Percentiles rank a stretch among this genome's conserved stretches.
Conservation (phyloP, 2,113 vertebrate genomes). For the Triplophysa dalaica region DNA sequence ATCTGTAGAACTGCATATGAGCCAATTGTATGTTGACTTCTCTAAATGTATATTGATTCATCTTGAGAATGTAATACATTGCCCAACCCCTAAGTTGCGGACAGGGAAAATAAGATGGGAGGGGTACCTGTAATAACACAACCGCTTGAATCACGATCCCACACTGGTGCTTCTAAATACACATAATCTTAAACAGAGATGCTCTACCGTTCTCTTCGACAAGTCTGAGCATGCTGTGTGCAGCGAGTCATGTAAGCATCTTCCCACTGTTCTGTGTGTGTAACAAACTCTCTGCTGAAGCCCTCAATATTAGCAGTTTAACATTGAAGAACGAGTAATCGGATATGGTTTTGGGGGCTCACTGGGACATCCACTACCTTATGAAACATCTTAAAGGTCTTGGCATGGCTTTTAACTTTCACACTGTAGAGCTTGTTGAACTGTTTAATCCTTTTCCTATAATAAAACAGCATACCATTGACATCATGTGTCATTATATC, state of each 20-base stretch:
- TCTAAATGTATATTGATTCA: too few species aligned
- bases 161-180: neutral
- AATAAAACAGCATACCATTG: too few species aligned
- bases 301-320: neutral
- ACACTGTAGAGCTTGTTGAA: neutral
- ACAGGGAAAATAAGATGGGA: neutral
- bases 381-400: conserved; percentile 10
- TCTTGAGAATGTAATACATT: too few species aligned
- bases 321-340: conserved; percentile 2
- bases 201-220: neutral
- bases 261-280: neutral
- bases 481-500: too few species aligned
- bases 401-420: conserved; percentile 2
- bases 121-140: neutral
- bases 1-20: too few species aligned
- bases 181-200: neutral
- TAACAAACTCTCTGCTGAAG: neutral
- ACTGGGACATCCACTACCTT: too few species aligned
- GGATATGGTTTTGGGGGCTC: neutral
- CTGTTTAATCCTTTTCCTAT: neutral
- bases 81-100: too few species aligned
- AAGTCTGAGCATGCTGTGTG: neutral
- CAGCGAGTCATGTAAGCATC: neutral
- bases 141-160: neutral
- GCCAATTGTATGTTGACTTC: too few species aligned